These are phyloP conservation scores for Drosophila sordidula DNA, from an alignment of 2,888 invertebrate species.

Conservation along the genomic window DNA sequence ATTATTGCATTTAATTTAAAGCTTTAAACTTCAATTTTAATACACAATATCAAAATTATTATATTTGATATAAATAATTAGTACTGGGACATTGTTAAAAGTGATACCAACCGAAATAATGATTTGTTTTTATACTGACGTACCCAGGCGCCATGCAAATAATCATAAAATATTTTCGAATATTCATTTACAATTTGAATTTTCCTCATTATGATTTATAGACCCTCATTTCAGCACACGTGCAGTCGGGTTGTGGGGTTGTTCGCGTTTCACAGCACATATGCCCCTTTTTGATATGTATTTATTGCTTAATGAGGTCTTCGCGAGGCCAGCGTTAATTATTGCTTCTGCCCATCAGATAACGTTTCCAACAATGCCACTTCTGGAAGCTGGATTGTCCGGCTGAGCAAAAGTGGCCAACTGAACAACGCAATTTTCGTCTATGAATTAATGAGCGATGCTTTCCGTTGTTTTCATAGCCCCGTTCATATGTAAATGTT, in stretches of 20 bases:
- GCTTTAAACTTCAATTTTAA: too few species aligned
- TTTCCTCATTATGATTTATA: not conserved
- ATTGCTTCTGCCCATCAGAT: constrained; percentile 4
- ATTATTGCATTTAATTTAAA: too few species aligned
- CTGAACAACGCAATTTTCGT: constrained; percentile 62
- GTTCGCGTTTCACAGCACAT: not conserved
- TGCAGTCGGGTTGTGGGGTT: not conserved
- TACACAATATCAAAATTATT: too few species aligned
- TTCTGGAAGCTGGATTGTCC: constrained; percentile 2
- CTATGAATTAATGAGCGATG: constrained; percentile 66
- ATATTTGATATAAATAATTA: too few species aligned
- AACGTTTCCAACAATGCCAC: constrained; percentile 2
- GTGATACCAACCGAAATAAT: too few species aligned
- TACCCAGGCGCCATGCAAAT: too few species aligned
- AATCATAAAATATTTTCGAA: not conserved
- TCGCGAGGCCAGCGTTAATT: constrained; percentile 2
- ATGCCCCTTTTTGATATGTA: not conserved
- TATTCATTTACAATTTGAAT: not conserved
- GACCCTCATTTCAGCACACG: not conserved
- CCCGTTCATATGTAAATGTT: constrained; percentile 16
- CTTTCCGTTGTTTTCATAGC: constrained; percentile 14
- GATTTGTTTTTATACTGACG: too few species aligned
- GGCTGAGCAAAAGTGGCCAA: constrained; percentile 48
- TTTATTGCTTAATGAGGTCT: not conserved
- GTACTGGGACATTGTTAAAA: too few species aligned